A percentile compares a stretch with the other conserved stretches of the same genome.
Conservation (phyloP, 2,888 invertebrate genomes). For the Crossocerus cetratus region DNA sequence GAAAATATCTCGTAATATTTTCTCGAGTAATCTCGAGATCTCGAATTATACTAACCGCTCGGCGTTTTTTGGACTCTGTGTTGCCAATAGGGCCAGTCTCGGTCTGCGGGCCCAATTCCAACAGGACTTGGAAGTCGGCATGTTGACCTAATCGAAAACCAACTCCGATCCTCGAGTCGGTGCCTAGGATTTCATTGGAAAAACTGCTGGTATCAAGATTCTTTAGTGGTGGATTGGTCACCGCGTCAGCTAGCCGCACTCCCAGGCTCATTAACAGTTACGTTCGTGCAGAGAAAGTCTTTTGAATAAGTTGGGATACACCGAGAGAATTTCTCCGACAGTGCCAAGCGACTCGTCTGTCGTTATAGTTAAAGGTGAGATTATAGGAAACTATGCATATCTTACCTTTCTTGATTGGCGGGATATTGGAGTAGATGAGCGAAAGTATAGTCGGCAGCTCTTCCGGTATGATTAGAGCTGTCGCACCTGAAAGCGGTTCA, state of each 20-base stretch:
- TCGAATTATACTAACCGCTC: conserved; percentile 41
- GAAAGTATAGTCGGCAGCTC: conserved; percentile 89
- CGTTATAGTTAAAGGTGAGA: background rate
- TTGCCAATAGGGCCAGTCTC: conserved; percentile 83
- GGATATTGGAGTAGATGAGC: conserved; percentile 89
- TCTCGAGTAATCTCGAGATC: no score
- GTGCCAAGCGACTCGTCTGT: conserved; percentile 29
- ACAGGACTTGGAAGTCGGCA: conserved; percentile 87
- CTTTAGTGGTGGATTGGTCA: background rate
- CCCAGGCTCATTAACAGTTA: background rate
- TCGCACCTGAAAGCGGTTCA: conserved; percentile 77
- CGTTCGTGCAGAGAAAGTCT: no score
- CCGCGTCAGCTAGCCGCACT: background rate
- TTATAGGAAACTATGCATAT: background rate
- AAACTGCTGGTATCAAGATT: background rate
- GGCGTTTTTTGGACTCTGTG: conserved; percentile 38
- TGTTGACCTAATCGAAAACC: conserved; percentile 89
- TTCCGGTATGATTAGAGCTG: conserved; percentile 86
- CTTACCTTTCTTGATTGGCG: conserved; percentile 90
- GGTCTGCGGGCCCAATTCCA: conserved; percentile 88
- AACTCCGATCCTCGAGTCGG: conserved; percentile 87
- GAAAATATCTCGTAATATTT: background rate
- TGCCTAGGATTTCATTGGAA: conserved; percentile 79
- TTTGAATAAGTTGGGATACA: no score
- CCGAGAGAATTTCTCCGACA: conserved; percentile 23